These are phyloP conservation scores for Lepidurus couesii DNA, from an alignment of 1,140 invertebrate species.

Conservation along the genomic window DNA sequence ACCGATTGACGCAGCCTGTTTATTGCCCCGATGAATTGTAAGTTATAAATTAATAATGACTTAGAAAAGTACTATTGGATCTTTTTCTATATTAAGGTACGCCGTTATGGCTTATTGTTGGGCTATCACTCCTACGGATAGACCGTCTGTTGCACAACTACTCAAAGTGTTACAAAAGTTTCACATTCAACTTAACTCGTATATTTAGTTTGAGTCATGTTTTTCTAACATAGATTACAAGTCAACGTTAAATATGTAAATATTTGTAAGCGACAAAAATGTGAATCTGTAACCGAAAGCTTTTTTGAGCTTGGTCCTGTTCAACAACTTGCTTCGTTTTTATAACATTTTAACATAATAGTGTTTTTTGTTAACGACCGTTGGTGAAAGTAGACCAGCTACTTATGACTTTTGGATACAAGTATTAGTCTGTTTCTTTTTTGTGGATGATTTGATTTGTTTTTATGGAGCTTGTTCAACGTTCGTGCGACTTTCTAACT, in stretches of 20 bases:
- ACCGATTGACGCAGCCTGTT: slow-evolving; percentile 78
- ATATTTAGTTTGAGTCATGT: slow-evolving; percentile 26
- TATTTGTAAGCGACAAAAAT: not conserved
- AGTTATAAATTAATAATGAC: slow-evolving; percentile 46
- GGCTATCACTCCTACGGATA: slow-evolving; percentile 66
- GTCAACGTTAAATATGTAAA: slow-evolving; percentile 5
- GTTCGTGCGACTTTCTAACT: not conserved
- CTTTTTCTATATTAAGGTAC: slow-evolving; percentile 56
- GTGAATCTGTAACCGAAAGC: not conserved
- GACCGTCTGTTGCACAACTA: slow-evolving; percentile 77
- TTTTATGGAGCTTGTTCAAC: not conserved
- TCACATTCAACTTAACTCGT: slow-evolving; percentile 36
- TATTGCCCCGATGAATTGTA: slow-evolving; percentile 93
- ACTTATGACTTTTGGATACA: slow-evolving; percentile 10
- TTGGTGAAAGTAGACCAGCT: slow-evolving; percentile 6
- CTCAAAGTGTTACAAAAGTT: slow-evolving; percentile 81
- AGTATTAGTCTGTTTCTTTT: not conserved
- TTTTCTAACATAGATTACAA: not conserved
- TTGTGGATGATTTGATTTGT: not conserved
- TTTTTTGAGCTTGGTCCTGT: not conserved
- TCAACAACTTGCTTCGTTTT: not conserved
- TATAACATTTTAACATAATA: not conserved
- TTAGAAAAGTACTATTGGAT: slow-evolving; percentile 14
- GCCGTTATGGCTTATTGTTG: slow-evolving; percentile 88
- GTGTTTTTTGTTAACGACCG: not conserved